Conservation (phyloP, 2,113 vertebrate genomes). For the Semnornis frantzii region DNA sequence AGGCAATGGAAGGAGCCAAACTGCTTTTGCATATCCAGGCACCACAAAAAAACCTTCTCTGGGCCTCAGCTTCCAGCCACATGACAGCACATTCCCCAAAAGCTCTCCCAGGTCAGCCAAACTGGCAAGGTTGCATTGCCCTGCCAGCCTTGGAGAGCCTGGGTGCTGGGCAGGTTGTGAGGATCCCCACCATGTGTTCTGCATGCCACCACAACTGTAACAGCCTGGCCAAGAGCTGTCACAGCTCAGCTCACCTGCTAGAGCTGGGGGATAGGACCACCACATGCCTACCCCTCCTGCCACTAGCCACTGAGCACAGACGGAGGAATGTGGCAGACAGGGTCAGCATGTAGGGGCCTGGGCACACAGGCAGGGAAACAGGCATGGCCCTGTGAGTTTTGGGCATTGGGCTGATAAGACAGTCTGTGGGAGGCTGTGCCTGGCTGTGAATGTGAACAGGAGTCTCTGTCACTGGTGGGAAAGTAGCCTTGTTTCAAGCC, state of each 20-base stretch:
- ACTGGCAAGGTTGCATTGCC: background rate
- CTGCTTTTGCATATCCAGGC: background rate
- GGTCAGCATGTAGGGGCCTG: rapidly evolving
- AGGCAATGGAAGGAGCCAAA: background rate
- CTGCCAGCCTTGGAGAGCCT: background rate
- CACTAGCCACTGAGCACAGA: background rate
- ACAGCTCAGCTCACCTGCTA: background rate
- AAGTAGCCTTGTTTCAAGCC: background rate
- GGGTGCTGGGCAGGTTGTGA: background rate
- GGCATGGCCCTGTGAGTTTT: background rate
- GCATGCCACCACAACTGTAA: background rate
- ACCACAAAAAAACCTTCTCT: background rate
- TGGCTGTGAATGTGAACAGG: background rate
- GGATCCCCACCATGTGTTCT: background rate
- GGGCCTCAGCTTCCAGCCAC: background rate
- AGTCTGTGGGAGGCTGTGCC: background rate
- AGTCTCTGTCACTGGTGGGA: background rate
- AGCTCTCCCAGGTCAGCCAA: background rate
- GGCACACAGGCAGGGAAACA: background rate
- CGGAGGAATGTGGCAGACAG: background rate
- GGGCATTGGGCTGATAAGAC: background rate
- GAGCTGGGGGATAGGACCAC: background rate
- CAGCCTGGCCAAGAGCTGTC: background rate
- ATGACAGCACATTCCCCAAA: background rate
- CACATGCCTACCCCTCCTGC: background rate